Evolutionary conservation across 2,113 vertebrate species (phyloP), one percentile per base, ranked within the genome.

Genomic region (Heterotis niloticus): DNA sequence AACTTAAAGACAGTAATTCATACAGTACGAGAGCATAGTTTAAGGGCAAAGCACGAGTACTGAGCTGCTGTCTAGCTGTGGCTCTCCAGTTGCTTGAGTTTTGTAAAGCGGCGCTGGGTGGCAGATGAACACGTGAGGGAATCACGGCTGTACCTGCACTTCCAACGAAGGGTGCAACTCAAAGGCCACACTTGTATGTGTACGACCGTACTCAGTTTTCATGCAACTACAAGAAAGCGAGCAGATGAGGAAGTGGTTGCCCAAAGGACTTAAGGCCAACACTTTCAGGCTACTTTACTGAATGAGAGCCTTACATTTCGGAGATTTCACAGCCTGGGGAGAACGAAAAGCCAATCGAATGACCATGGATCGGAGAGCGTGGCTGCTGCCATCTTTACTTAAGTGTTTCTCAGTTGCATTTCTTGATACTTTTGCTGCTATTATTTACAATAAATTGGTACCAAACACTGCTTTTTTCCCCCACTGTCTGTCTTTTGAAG

Each of bases 21-120:
- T 10, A 16, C 26, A 68, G 23, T 28, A 28, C 11, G 1, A 26
- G 34, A 68, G 26, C 26, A 4, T 67, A 0, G 13, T 5, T 67
- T 17, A 1, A 62, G 20, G 1, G 65, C 65, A 67, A 26, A 18
- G 24, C 18, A 16, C n/a, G n/a, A n/a, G n/a, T n/a, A n/a, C n/a
- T n/a, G n/a, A n/a, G n/a, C n/a, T n/a, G n/a, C n/a, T 64, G 28
- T n/a, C 24, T 56, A 28, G 72, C 51, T 67, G 69, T 72, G 54
- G 23, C 29, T 51, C 57, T 62, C 18, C 64, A 7, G 18, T 9
- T 10, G 57, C 9, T 26, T 12, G 28, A 4, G 5, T 10, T 23
- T 10, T 5, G 65, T 67, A 26, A 12, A 26, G 28, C 23, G 13
- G 24, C 12, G 23, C 23, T 13, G 14, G 57, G 44, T 18, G 14